Percentiles rank a stretch among this genome's conserved stretches.
Evolutionary conservation across 1,140 invertebrate species (phyloP).

Genomic region (Berghia stephanieae): DNA sequence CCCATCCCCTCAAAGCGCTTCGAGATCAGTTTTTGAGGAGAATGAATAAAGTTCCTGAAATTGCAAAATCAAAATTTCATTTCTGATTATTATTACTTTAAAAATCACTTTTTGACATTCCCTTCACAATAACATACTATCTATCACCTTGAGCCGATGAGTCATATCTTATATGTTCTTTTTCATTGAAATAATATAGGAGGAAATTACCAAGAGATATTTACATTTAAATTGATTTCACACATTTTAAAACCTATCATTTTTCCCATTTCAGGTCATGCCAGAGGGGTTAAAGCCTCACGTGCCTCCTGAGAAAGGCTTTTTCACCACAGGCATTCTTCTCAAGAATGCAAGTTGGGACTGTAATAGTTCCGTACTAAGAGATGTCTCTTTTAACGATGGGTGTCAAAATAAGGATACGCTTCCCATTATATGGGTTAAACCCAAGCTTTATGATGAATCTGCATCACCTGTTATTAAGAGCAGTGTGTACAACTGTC

Average conservation of each 20-base stretch:
- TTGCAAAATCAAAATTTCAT: too few species aligned
- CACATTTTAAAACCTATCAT: slow-evolving; percentile 20
- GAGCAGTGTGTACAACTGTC: slow-evolving; percentile 43
- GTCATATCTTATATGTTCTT: not conserved
- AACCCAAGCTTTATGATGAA: slow-evolving; percentile 37
- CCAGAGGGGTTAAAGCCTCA: slow-evolving; percentile 47
- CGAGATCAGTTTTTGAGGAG: too few species aligned
- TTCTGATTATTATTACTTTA: too few species aligned
- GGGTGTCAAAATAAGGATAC: slow-evolving; percentile 36
- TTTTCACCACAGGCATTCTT: slow-evolving; percentile 52
- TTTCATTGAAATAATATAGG: not conserved
- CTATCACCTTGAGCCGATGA: not conserved
- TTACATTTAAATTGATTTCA: too few species aligned
- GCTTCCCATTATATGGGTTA: slow-evolving; percentile 57
- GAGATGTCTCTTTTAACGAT: slow-evolving; percentile 37
- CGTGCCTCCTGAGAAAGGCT: slow-evolving; percentile 46
- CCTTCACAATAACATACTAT: not conserved
- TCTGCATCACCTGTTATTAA: slow-evolving; percentile 5
- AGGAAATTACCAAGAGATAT: slow-evolving; percentile 4
- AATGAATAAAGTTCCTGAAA: too few species aligned
- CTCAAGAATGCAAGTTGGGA: slow-evolving; percentile 62
- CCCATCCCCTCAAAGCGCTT: too few species aligned
- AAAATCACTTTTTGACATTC: not conserved
- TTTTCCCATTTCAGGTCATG: slow-evolving; percentile 56
- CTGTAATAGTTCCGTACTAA: slow-evolving; percentile 39